Evolutionary conservation across 2,797 vertebrate genomes (phyloP).

Genomic region (Falco cherrug): DNA sequence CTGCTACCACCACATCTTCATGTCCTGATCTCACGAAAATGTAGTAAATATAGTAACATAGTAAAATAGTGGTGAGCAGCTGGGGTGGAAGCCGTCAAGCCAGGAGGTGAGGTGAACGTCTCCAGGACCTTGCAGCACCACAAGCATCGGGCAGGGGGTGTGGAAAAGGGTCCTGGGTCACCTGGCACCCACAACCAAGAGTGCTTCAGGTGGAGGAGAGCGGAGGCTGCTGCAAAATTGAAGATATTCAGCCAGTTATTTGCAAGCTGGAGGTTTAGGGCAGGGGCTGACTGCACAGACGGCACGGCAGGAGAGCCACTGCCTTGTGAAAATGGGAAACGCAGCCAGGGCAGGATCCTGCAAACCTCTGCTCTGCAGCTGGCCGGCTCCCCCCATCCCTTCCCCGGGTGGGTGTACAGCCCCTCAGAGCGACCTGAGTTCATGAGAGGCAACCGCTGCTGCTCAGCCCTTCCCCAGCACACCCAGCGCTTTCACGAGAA

Average conservation of each 20-base stretch:
- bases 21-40: not conserved
- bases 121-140: accelerated
- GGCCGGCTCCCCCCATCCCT: accelerated
- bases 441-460: not conserved
- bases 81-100: not conserved
- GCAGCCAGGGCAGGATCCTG: not conserved
- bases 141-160: accelerated
- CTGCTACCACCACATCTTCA: accelerated
- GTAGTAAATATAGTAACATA: not conserved
- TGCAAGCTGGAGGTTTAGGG: not conserved
- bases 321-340: not conserved
- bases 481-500: not conserved
- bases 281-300: not conserved
- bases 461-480: not conserved
- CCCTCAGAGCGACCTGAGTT: not conserved
- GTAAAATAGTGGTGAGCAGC: not conserved
- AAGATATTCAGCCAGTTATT: not conserved
- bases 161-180: not conserved
- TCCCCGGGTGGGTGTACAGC: not conserved
- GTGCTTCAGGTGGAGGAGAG: not conserved
- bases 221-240: not conserved
- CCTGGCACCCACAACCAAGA: not conserved
- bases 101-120: not conserved
- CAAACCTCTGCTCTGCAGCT: accelerated
- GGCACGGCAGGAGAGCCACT: not conserved